Base-by-base conservation (phyloP, 2,888 invertebrate species). In the Ophion ventricosus region DNA sequence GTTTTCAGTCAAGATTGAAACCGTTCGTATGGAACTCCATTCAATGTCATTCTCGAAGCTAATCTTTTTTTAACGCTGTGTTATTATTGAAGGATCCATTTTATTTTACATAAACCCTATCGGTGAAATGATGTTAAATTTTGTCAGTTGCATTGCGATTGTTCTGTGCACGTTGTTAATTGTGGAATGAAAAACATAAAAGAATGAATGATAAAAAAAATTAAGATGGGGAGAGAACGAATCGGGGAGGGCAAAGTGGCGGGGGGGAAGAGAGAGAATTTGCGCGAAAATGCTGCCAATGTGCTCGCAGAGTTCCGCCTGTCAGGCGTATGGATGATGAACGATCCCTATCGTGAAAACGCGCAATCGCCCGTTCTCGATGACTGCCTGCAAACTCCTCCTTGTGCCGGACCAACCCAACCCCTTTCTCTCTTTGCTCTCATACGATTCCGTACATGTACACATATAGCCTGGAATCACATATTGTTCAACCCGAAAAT, bases 341-440 rank as follows among this genome's bases (percentile, higher is more conserved):
- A 85, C 79, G 78, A 84, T 72, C 66, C 63, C 26, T 80, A 84
- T 80, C 83, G 73, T 75, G 83, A 81, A 83, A 83, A 83, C 75
- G 83, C 79, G 83, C 83, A 84, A 80, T 84, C 84, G 85, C 72
- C 79, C 81, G 79, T 85, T 82, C 72, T 82, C 82, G 83, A 85
- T 85, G 83, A 82, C 75, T 75, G 80, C 67, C 59, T 23, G 73
- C 77, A 54, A 77, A 73, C 67, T 56, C 66, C 29, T 10, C 54
- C 54, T 69, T 59, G 11, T 63, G 20, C 63, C 63, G 2, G 63
- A 29, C n/a, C 25, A 17, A 23, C 69, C 25, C 25, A 25, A 57
- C n/a, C 20, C 57, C 63, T 73, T 8, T 57, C 57, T 43, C 61
- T 74, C 29, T 69, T 59, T 59, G 23, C 29, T 61, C 20, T 72